phyloP scores from a whole-genome alignment of 2,113 vertebrate species.

The Suricata suricatta region DNA sequence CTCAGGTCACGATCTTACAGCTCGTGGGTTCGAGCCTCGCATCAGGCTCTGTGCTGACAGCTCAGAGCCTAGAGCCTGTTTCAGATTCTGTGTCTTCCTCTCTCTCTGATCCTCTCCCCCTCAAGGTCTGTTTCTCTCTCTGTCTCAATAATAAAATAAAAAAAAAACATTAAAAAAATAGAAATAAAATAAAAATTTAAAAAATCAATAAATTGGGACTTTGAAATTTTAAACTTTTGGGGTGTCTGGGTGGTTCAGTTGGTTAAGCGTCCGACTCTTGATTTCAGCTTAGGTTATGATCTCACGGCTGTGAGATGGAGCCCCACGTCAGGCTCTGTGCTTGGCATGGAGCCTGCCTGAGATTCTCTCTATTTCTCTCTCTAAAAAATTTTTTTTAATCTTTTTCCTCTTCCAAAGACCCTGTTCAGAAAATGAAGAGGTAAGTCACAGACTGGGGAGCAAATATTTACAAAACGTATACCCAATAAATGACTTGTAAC shows the following conservation, averaged over 20 bases:
- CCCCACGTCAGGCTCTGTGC: neutral
- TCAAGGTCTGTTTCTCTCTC: too few species aligned
- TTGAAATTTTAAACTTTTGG: neutral
- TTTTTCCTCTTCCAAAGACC: too few species aligned
- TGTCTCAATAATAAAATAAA: too few species aligned
- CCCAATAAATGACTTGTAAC: neutral
- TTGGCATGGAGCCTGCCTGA: neutral
- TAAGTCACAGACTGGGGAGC: neutral
- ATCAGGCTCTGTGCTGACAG: too few species aligned
- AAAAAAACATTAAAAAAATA: too few species aligned
- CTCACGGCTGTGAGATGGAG: neutral
- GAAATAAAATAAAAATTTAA: too few species aligned
- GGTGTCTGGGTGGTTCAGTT: neutral
- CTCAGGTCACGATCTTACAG: too few species aligned
- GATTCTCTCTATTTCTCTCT: neutral
- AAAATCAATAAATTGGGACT: neutral
- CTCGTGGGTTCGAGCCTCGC: too few species aligned
- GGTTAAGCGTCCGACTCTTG: neutral
- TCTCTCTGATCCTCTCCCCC: too few species aligned
- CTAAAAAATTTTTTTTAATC: too few species aligned
- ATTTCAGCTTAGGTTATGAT: neutral
- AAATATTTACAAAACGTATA: conserved; percentile 10
- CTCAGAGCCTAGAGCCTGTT: too few species aligned
- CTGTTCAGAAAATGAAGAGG: neutral
- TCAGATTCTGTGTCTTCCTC: too few species aligned